Evolutionary conservation across 1,140 invertebrate genomes (phyloP).

Genomic region (Idris sp.): DNA sequence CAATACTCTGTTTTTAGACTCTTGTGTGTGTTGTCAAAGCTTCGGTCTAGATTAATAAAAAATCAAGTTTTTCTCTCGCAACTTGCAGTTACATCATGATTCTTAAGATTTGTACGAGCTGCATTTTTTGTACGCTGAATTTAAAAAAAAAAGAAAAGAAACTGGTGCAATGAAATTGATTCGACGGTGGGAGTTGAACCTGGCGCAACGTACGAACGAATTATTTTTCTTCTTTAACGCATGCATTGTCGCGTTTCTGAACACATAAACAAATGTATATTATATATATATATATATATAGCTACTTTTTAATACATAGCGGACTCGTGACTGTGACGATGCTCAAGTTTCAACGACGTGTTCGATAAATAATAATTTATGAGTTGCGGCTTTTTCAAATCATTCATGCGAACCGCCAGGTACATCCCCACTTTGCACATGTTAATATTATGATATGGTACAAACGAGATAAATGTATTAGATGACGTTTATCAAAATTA

Average conservation of each 20-base stretch:
- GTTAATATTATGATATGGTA: conserved; percentile 75
- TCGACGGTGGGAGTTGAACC: conserved; percentile 24
- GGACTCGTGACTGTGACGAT: conserved; percentile 36
- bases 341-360: conserved; percentile 51
- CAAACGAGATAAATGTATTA: conserved; percentile 76
- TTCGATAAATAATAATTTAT: conserved; percentile 52
- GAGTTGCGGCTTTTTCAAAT: conserved; percentile 44
- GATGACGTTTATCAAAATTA: conserved; percentile 74
- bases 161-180: conserved; percentile 50
- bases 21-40: conserved; percentile 33
- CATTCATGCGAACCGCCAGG: conserved; percentile 50
- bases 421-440: conserved; percentile 63
- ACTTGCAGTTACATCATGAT: conserved; percentile 41
- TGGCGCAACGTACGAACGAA: conserved; percentile 5
- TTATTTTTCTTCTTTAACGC: background rate
- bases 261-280: conserved; percentile 11
- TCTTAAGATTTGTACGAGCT: conserved; percentile 47
- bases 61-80: conserved; percentile 33
- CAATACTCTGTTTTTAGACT: conserved; percentile 43
- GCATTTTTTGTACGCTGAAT: conserved; percentile 51
- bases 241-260: conserved; percentile 35
- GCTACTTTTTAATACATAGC: conserved; percentile 41
- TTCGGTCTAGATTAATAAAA: conserved; percentile 43
- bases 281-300: conserved; percentile 30
- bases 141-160: conserved; percentile 1